Percentiles rank a stretch among this genome's conserved stretches.
Conservation (phyloP, 2,113 vertebrate genomes). For the Ciconia stormi region DNA sequence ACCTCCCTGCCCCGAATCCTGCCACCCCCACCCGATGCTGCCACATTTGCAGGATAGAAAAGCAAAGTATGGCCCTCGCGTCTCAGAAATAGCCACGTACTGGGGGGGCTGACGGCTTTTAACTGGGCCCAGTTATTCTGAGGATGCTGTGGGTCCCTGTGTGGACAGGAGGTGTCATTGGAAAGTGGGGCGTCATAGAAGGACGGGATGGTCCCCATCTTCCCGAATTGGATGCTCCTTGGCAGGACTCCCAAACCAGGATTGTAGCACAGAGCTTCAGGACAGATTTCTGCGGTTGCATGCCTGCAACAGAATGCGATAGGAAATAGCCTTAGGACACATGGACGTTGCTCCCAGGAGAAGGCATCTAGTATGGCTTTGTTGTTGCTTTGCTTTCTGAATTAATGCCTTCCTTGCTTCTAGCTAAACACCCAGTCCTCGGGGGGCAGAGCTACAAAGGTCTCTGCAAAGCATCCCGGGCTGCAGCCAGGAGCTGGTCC, state of each 20-base stretch:
- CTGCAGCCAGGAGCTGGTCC: neutral
- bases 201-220: neutral
- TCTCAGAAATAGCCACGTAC: neutral
- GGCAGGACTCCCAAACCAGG: neutral
- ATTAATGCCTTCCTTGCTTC: neutral
- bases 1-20: neutral
- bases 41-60: neutral
- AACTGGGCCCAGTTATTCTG: neutral
- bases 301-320: neutral
- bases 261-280: neutral
- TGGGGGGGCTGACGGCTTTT: neutral
- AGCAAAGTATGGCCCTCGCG: neutral
- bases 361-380: neutral
- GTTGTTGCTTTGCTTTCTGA: neutral
- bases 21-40: neutral
- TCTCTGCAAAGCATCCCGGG: neutral
- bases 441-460: neutral
- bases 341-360: neutral
- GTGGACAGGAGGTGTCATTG: neutral
- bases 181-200: neutral
- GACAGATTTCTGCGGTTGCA: neutral
- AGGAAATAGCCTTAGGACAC: neutral
- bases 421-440: neutral
- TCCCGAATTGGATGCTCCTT: neutral
- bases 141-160: neutral